Conservation (phyloP, 1,140 invertebrate species). For the Bombus huntii region DNA sequence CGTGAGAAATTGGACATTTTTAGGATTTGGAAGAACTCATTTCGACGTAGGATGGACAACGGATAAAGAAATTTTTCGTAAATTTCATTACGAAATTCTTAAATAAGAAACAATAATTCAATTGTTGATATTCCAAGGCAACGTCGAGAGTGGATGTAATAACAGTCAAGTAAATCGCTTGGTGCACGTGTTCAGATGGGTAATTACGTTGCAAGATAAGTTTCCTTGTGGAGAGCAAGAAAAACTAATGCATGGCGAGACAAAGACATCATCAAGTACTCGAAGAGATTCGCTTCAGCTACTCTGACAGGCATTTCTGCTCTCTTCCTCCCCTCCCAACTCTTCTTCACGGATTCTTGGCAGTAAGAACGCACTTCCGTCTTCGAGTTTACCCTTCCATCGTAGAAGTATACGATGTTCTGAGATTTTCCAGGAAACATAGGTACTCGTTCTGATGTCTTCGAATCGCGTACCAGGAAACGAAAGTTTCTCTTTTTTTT, state of each 20-base stretch:
- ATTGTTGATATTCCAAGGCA: neutral
- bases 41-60: too few relatives aligned
- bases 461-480: neutral
- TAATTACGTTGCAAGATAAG: slow-evolving; percentile 17
- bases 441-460: too few relatives aligned
- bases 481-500: neutral
- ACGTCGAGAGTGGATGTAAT: neutral
- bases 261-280: neutral
- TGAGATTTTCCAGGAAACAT: too few relatives aligned
- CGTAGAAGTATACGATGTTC: too few relatives aligned
- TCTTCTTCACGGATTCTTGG: neutral
- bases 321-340: too few relatives aligned
- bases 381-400: neutral
- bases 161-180: too few relatives aligned
- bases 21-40: too few relatives aligned
- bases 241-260: neutral
- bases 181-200: neutral
- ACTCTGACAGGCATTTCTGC: too few relatives aligned
- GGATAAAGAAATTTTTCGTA: too few relatives aligned
- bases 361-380: neutral
- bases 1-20: too few relatives aligned
- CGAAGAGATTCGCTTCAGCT: neutral
- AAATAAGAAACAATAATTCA: neutral
- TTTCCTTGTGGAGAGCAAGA: slow-evolving; percentile 11
- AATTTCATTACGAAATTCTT: too few relatives aligned